Base-by-base conservation (phyloP, 1,140 invertebrate species). In the Holcopasites calliopsidis region DNA sequence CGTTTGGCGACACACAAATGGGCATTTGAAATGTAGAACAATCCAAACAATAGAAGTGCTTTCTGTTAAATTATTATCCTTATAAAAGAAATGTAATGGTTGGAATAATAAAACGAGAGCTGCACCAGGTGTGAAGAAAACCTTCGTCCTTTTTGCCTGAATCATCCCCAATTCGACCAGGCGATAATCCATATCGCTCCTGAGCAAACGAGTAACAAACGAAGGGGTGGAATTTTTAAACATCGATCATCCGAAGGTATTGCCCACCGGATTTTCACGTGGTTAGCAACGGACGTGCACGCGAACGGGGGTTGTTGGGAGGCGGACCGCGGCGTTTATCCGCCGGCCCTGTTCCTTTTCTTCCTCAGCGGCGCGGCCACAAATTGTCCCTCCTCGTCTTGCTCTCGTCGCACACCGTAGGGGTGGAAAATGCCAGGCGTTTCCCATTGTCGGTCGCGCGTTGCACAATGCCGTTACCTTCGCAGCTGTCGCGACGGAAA, bases 401-500 rank as follows among this genome's bases (percentile, higher is more conserved):
- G 49, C 47, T 57, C 52, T 68, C 61, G 55, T 65, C 55, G 78
- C 72, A 78, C 68, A 68, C 64, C 79, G 75, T 75, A 54, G 80
- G 79, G 85, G n/a, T n/a, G n/a, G n/a, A n/a, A n/a, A 89, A 88
- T 89, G 82, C 79, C 78, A 87, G 78, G 83, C 86, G 86, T 18
- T 84, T 85, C 44, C 80, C 62, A 85, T 86, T 85, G 78, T 85
- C 18, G 72, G 70, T 72, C 3, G 60, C 44, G 18, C 16, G 28
- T 55, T 1, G 68, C 40, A 85, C 84, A 85, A 85, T 83, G 57
- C 70, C 77, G 47, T 71, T 26, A 65, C 49, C 23, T 77, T 68
- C 73, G 83, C 88, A 90, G 88, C 88, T 90, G 88, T 85, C 82
- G 60, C 40, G 74, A 58, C 80, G 84, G 87, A 86, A 88, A 88